Conservation (phyloP, 1,140 invertebrate species). For the Heliothis virescens region DNA sequence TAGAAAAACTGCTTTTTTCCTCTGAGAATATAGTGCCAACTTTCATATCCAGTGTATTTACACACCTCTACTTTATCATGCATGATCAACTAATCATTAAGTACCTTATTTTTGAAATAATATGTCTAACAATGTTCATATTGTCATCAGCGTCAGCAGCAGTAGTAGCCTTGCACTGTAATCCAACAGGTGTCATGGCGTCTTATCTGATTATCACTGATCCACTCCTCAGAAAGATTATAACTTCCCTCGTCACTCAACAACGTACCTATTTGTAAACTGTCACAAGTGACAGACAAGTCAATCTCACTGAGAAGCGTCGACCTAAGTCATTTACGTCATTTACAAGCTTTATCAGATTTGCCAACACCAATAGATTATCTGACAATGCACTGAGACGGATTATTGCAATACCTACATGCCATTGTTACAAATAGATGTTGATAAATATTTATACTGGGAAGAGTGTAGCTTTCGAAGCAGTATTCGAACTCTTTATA, state of each 20-base stretch:
- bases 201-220: background rate
- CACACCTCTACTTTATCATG: too few species aligned
- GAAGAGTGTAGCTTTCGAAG: too few species aligned
- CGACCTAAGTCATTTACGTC: background rate
- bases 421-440: background rate
- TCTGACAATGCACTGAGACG: background rate
- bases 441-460: background rate
- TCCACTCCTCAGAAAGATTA: background rate
- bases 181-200: background rate
- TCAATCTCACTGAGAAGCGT: background rate
- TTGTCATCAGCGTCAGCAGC: background rate
- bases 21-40: too few species aligned
- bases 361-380: background rate
- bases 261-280: background rate
- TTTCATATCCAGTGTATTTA: too few species aligned
- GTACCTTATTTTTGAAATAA: too few species aligned
- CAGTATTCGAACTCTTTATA: background rate
- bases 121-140: background rate
- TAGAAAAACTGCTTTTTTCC: too few species aligned
- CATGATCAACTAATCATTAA: too few species aligned
- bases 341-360: constrained; percentile 7
- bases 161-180: too few species aligned
- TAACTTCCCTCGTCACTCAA: background rate
- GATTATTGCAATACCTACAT: background rate
- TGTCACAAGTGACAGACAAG: background rate